phyloP scores from a whole-genome alignment of 1,140 invertebrate species.

The Neodiprion lecontei region DNA sequence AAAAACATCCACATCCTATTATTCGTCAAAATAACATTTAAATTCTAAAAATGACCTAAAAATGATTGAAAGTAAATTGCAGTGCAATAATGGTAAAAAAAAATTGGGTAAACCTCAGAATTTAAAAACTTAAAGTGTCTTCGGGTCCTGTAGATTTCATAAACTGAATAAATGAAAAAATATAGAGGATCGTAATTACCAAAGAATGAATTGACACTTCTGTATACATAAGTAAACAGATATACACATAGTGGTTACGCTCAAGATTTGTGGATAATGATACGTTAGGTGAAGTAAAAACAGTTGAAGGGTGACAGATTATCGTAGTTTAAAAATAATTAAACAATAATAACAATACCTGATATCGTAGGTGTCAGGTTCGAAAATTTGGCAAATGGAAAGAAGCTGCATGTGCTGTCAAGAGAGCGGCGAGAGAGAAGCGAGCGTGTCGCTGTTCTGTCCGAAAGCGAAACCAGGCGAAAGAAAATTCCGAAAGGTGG shows the following conservation, averaged over 20 bases:
- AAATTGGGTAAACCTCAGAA: conserved; percentile 6
- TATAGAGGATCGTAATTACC: not conserved
- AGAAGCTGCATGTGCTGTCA: conserved; percentile 94
- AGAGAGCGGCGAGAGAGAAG: conserved; percentile 91
- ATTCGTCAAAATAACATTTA: too few species aligned
- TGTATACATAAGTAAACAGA: too few species aligned
- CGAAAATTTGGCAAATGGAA: conserved; percentile 96
- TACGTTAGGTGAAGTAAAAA: conserved; percentile 9
- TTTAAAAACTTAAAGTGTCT: not conserved
- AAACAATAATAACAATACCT: conserved; percentile 27
- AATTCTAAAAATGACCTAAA: too few species aligned
- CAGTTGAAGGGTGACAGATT: not conserved
- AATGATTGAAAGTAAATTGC: too few species aligned
- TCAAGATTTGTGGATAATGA: not conserved
- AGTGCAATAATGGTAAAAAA: not conserved
- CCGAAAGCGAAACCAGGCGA: conserved; percentile 87
- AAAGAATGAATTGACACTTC: too few species aligned
- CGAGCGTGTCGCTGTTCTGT: conserved; percentile 86
- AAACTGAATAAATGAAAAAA: not conserved
- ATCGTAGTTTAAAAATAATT: not conserved
- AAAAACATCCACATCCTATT: not conserved
- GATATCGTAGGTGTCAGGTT: conserved; percentile 82
- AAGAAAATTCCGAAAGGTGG: conserved; percentile 81
- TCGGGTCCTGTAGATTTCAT: too few species aligned
- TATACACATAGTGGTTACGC: not conserved